Evolutionary conservation across 2,113 vertebrate species (phyloP), one percentile per base, ranked within the genome.

Genomic region (Pao palembangensis): DNA sequence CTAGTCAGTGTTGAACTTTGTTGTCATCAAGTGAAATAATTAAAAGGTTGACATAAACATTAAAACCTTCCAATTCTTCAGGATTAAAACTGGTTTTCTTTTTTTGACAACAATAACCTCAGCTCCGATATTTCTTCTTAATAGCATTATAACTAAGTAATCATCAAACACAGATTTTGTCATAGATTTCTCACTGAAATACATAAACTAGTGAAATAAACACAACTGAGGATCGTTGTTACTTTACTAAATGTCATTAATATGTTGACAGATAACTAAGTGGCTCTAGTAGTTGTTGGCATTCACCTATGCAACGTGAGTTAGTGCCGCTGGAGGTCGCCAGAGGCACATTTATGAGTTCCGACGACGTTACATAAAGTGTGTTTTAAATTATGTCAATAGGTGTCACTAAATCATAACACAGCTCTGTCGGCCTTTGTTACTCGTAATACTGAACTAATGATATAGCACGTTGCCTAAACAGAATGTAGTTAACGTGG

Each of bases 351-450:
- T 63, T 0, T 48, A 41, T 62, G 10, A 23, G 3, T 50, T 71
- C 20, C 7, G 44, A 7, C 21, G 6, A 47, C 0, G 71, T 81
- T 82, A 74, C 3, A n/a, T 75, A 85, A 81, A 68, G 55, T 3
- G 17, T 18, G 34, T 18, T 68, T 59, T 3, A 43, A 2, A 61
- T 59, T 16, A 13, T 58, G 48, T 68, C 79, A 64, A 15, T 57
- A 82, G 75, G 66, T 79, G 83, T 72, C 80, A 85, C 63, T 58
- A 78, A 43, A 59, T 42, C 43, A 20, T 13, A 50, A 55, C 42
- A n/a, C 60, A 14, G 2, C 0, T 38, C 10, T 49, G 3, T 16
- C 38, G 60, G 46, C 6, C 11, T 10, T 23, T 51, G 38, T 55
- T 31, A 8, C 1, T 2, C 21, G 28, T 31, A 38, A 38, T 12